Evolutionary conservation across 92 coral and sea anemone species (phyloP).

Genomic region (Phenganax subtilis): DNA sequence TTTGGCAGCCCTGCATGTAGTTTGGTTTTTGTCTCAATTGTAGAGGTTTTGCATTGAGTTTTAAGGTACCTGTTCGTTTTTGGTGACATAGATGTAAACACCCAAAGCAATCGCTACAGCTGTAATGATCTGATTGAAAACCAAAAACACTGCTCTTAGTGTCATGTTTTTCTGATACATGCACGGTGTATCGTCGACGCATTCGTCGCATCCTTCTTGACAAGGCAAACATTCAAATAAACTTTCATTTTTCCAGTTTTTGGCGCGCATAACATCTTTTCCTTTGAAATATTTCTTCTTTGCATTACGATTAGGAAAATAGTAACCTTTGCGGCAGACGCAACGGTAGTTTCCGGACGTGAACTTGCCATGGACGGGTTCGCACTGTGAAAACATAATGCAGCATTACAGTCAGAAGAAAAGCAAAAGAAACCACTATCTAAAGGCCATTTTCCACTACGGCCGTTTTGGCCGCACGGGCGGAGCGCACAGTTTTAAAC

Average conservation of each 20-base stretch:
- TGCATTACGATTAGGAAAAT: slow-evolving; percentile 54
- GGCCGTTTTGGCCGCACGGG: no score
- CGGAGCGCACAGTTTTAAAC: no score
- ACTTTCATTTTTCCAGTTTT: slow-evolving; percentile 50
- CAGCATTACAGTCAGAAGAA: no score
- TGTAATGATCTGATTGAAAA: slow-evolving; percentile 49
- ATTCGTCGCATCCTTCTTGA: slow-evolving; percentile 79
- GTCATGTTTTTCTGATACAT: slow-evolving; percentile 44
- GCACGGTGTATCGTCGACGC: slow-evolving; percentile 67
- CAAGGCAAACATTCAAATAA: slow-evolving; percentile 69
- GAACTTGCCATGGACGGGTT: slow-evolving; percentile 72
- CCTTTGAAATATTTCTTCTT: slow-evolving; percentile 66
- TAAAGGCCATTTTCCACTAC: no score
- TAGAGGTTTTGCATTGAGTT: neutral
- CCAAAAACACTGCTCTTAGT: slow-evolving; percentile 53
- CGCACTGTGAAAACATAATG: slow-evolving; percentile 59
- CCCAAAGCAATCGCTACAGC: slow-evolving; percentile 60
- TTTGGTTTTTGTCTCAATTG: no score
- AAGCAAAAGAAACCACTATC: no score
- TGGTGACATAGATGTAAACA: slow-evolving; percentile 45
- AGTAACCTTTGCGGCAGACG: slow-evolving; percentile 70
- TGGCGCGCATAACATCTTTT: slow-evolving; percentile 59
- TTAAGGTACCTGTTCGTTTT: slow-evolving; percentile 60
- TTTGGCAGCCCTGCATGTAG: no score
- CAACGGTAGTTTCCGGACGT: slow-evolving; percentile 88